Evolutionary conservation across 2,113 vertebrate genomes (phyloP), one percentile per base, ranked within the genome.

Genomic region (Ophthalmolycus amberensis): DNA sequence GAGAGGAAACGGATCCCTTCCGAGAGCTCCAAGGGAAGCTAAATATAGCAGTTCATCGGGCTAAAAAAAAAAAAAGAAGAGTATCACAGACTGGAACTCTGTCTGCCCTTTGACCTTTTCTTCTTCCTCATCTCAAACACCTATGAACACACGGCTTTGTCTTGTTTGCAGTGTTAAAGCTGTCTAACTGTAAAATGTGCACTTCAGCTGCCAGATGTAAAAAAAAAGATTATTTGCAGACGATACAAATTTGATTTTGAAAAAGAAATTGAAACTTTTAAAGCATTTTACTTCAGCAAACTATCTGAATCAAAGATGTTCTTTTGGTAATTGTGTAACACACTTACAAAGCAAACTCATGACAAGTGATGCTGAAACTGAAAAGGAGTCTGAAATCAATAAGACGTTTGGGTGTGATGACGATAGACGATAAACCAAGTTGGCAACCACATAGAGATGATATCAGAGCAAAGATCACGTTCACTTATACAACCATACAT

Each of bases 1-100:
- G 25, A 64, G 83, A 78, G 69, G 75, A 87, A 76, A 71, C 7
- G 16, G 69, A 82, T n/a, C 10, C 63, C 50, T 91, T 71, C 64
- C 64, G 83, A 65, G 63, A 6, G 38, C 71, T 70, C 67, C 52
- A 34, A 63, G 52, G 22, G 32, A 64, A 58, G 68, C 63, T 82
- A 78, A 71, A 84, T 58, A 86, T 69, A 85, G 65, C 38, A 25
- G 25, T 25, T 25, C 25, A 25, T 25, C 25, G 25, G 25, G 25
- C 25, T 1, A 25, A 25, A 25, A 25, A 25, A 25, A 25, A 25
- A 25, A 34, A 63, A 20, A 50, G 50, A 64, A n/a, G 46, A 44
- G 64, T 44, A 69, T 58, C 34, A 38, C 37, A 65, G 56, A 70
- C 65, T 48, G 38, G 3, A 48, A 64, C 59, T 71, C 22, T 14